Evolutionary conservation across 2,113 vertebrate species (phyloP).

Genomic region (Scomber scombrus): DNA sequence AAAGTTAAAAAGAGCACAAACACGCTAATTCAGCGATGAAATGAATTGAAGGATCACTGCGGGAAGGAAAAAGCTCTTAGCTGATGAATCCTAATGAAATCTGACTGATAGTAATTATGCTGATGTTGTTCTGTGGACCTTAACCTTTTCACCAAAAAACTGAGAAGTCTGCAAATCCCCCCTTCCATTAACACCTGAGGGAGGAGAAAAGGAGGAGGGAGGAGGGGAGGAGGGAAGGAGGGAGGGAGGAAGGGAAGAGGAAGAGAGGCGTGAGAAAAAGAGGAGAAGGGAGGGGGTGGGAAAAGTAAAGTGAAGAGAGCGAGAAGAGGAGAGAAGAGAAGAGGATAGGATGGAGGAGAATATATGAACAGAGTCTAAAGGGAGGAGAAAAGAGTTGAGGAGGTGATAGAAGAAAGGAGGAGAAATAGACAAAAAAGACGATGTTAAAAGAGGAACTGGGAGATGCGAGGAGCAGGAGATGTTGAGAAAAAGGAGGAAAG

Average conservation of each 20-base stretch:
- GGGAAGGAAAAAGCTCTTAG: slow-evolving; percentile 52
- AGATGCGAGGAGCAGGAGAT: background rate
- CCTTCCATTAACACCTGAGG: slow-evolving; percentile 62
- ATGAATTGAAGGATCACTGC: slow-evolving; percentile 55
- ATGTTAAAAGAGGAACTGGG: background rate
- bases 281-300: too few relatives aligned
- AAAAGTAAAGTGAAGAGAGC: background rate
- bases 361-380: too few relatives aligned
- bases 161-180: slow-evolving; percentile 69
- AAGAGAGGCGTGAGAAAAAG: background rate
- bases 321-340: too few relatives aligned
- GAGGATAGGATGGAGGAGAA: background rate
- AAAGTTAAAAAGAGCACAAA: slow-evolving; percentile 59
- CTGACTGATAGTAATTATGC: slow-evolving; percentile 76
- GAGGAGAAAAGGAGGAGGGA: background rate
- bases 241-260: background rate
- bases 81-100: slow-evolving; percentile 78
- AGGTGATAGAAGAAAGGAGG: too few relatives aligned
- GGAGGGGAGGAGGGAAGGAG: background rate
- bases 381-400: background rate
- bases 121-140: slow-evolving; percentile 77
- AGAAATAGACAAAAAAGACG: background rate
- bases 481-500: background rate
- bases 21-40: slow-evolving; percentile 66
- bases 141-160: slow-evolving; percentile 64